Evolutionary conservation across 2,113 vertebrate genomes (phyloP).

Genomic region (Siphamia tubifer): DNA sequence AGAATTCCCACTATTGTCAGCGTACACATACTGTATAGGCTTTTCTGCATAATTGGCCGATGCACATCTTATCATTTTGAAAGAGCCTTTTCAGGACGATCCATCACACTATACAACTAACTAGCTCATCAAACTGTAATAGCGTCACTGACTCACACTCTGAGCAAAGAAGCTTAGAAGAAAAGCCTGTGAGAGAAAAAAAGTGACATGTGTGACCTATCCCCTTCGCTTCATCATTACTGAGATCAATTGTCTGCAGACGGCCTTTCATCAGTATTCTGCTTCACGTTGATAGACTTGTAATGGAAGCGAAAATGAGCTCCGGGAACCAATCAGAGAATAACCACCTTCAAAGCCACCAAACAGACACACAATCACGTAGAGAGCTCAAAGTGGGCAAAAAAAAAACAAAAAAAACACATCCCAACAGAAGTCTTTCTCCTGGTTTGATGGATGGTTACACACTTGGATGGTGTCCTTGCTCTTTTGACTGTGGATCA

Average conservation of each 20-base stretch:
- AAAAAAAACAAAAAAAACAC: neutral
- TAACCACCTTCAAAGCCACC: conserved; percentile 34
- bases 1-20: conserved; percentile 4
- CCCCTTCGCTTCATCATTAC: conserved; percentile 53
- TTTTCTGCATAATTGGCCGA: conserved; percentile 37
- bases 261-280: conserved; percentile 54
- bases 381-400: conserved; percentile 10
- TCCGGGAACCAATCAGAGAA: conserved; percentile 40
- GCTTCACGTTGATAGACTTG: conserved; percentile 54
- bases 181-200: conserved; percentile 24
- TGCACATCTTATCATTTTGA: neutral
- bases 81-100: conserved; percentile 21
- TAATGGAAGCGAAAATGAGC: conserved; percentile 68
- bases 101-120: conserved; percentile 29
- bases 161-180: conserved; percentile 3
- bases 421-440: conserved; percentile 18
- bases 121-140: conserved; percentile 15
- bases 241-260: conserved; percentile 64
- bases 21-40: neutral
- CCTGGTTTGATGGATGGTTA: conserved; percentile 40
- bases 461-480: conserved; percentile 18
- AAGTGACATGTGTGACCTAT: conserved; percentile 38
- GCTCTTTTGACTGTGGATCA: conserved; percentile 24
- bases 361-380: neutral
- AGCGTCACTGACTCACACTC: conserved; percentile 1